Conservation (phyloP, 2,797 vertebrate genomes). For the Centropyge bicolor region DNA sequence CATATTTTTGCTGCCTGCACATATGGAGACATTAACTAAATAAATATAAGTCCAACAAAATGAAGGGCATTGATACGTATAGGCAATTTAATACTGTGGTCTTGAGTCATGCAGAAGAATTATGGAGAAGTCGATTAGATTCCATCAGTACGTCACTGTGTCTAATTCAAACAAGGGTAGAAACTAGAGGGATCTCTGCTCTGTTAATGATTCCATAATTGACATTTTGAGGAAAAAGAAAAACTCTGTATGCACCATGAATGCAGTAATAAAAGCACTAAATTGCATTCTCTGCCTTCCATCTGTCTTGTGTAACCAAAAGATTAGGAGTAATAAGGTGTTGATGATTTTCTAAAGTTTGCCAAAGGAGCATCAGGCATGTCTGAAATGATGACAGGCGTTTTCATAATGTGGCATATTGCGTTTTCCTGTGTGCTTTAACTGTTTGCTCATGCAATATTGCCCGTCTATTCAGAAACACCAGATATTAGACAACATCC, state of each 20-base stretch:
- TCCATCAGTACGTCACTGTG: neutral
- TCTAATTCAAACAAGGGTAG: constrained; percentile 14
- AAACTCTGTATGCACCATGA: constrained; percentile 20
- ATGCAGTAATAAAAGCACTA: constrained; percentile 36
- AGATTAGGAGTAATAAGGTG: constrained; percentile 39
- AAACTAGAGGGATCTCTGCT: constrained; percentile 31
- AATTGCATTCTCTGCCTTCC: constrained; percentile 22
- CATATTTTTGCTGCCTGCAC: neutral
- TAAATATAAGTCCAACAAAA: neutral
- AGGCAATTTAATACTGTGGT: neutral
- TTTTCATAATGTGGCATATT: constrained; percentile 49
- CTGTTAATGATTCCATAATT: constrained; percentile 46
- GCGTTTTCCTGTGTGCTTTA: constrained; percentile 11
- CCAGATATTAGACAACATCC: constrained; percentile 19
- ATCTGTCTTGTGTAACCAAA: constrained; percentile 38
- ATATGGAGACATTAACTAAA: neutral
- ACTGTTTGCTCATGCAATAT: neutral
- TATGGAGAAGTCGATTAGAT: neutral
- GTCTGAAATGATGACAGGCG: constrained; percentile 45
- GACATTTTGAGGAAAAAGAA: constrained; percentile 35
- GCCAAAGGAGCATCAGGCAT: constrained; percentile 29
- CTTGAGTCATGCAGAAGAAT: neutral
- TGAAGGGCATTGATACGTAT: neutral
- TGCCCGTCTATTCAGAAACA: neutral
- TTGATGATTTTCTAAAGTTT: constrained; percentile 41